Evolutionary conservation across 92 coral and sea anemone genomes (phyloP).

Genomic region (Parazoanthus swiftii): DNA sequence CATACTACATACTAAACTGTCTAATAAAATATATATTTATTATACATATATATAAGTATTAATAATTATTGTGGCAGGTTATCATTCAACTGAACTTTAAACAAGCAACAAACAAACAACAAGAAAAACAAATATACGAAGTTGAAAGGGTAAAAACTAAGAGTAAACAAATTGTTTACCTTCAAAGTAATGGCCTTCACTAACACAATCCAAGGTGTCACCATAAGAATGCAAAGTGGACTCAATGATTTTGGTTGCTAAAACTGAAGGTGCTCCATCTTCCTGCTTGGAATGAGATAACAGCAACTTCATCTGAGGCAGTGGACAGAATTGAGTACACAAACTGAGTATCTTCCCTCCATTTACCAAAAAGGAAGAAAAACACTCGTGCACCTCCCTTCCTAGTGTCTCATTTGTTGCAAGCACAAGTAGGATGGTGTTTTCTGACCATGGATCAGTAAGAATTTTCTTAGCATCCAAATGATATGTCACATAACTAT

Average conservation of each 20-base stretch:
- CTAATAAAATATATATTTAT: too few species aligned
- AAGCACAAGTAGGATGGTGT: slow-evolving; percentile 71
- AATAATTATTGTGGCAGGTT: too few species aligned
- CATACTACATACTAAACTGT: too few species aligned
- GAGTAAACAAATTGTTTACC: background rate
- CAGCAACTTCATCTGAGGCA: slow-evolving; percentile 25
- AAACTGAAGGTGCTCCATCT: background rate
- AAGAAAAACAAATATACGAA: too few species aligned
- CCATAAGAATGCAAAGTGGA: background rate
- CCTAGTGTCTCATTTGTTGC: slow-evolving; percentile 47
- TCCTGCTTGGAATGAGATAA: background rate
- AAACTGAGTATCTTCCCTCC: slow-evolving; percentile 83
- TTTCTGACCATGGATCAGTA: slow-evolving; percentile 89
- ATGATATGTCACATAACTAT: slow-evolving; percentile 80
- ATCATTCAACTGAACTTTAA: too few species aligned
- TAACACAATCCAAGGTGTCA: slow-evolving; percentile 1
- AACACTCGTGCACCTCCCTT: slow-evolving; percentile 38
- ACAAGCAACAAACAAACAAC: too few species aligned
- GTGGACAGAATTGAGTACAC: slow-evolving; percentile 46
- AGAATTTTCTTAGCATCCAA: slow-evolving; percentile 58
- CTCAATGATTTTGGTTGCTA: background rate
- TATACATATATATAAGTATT: too few species aligned
- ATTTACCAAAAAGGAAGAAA: slow-evolving; percentile 52
- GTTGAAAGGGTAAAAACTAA: too few species aligned
- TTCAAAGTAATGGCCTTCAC: slow-evolving; percentile 23